Base-by-base conservation (phyloP, 92 coral and sea anemone genomes). In the Parazoanthus swiftii region DNA sequence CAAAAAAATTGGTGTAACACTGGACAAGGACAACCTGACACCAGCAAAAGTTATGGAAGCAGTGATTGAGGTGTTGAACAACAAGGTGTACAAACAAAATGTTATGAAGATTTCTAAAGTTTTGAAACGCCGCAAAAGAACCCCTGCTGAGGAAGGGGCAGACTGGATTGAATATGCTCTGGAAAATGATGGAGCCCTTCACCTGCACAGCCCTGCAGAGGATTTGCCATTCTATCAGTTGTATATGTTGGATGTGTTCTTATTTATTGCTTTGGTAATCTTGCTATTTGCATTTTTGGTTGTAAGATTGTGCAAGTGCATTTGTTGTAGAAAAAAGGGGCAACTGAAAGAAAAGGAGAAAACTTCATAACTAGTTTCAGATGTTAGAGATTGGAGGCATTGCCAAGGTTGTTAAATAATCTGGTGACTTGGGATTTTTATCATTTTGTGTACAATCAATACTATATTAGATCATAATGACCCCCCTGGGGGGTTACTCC, bases 81-180 rank as follows among this genome's bases (percentile, higher is more conserved):
- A 90, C 21, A 90, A 86, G 8, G 44, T 79, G 23, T 90, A 78
- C 80, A 70, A 79, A 50, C 73, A 86, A 35, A 90, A 90, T 80
- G 67, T 74, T 35, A 71, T 71, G 72, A 79, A 54, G 59, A 25
- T 79, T 56, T 85, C 92, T 5, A 54, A 72, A 72, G 48, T 86
- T 25, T 35, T 90, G 86, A 85, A 80, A 74, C 42, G 86, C 75
- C 88, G 89, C 65, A 90, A 58, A 59, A 67, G 35, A 74, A 79
- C 89, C 29, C 89, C 92, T 25, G 56, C 76, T 16, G 86, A 90
- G 86, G 92, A 90, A 51, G 92, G 92, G 37, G 92, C 89, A 0
- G 92, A 90, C 33, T 90, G 92, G 92, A 85, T 90, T 50, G 92
- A 89, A 25, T 89, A 89, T 67, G 91, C 89, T 3, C 35, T 89